phyloP scores from a whole-genome alignment of 2,113 vertebrate species.

The Vulpes lagopus region DNA sequence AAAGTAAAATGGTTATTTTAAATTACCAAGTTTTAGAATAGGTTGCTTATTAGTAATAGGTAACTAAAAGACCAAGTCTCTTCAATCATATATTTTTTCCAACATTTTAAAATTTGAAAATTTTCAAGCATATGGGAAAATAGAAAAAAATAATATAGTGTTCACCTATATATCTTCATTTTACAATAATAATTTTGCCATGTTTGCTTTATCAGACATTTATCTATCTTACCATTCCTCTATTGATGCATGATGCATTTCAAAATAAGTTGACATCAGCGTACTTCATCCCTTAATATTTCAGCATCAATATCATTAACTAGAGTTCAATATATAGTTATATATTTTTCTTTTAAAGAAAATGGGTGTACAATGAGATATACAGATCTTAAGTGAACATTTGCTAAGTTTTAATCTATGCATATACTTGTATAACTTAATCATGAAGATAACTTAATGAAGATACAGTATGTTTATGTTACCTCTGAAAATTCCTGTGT shows the following conservation, averaged over 20 bases:
- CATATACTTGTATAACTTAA: neutral
- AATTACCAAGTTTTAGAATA: neutral
- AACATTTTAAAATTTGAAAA: slow-evolving; percentile 19
- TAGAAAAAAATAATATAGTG: neutral
- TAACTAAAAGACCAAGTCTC: neutral
- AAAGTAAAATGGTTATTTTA: slow-evolving; percentile 53
- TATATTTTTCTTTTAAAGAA: slow-evolving; percentile 20
- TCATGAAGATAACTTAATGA: neutral
- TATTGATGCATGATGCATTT: neutral
- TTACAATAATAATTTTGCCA: neutral
- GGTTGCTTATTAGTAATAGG: neutral
- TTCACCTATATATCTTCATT: neutral
- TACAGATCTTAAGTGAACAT: neutral
- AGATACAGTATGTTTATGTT: neutral
- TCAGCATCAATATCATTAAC: neutral
- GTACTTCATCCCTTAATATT: neutral
- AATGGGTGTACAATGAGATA: slow-evolving; percentile 13
- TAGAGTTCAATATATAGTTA: neutral
- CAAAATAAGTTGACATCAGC: neutral
- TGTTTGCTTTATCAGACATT: neutral
- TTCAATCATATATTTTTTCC: neutral
- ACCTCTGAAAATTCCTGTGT: neutral
- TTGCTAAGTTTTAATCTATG: neutral
- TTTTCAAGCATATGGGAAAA: neutral
- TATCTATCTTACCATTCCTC: neutral